phyloP scores from a whole-genome alignment of 2,797 vertebrate genomes.

The Hypotaenidia philippensis region DNA sequence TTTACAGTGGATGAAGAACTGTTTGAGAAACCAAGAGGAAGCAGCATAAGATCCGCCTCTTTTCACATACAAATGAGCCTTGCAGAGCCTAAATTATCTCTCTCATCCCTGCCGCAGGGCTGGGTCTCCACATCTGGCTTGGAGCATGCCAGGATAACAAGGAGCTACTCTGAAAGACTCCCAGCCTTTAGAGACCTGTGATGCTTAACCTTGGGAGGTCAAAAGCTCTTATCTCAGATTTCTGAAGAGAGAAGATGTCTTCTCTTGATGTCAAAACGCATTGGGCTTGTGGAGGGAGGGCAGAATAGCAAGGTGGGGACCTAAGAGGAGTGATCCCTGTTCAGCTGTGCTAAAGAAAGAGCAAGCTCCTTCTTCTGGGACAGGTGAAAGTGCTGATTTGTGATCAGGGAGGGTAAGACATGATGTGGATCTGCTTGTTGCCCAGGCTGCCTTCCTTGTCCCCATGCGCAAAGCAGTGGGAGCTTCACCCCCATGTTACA shows the following conservation, averaged over 20 bases:
- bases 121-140: conserved; percentile 56
- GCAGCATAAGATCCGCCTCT: conserved; percentile 32
- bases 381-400: neutral
- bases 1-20: conserved; percentile 32
- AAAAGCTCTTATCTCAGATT: conserved; percentile 34
- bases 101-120: conserved; percentile 36
- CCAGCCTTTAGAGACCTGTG: neutral
- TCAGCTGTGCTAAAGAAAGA: neutral
- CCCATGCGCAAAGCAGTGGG: rapidly evolving
- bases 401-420: neutral
- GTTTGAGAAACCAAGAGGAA: conserved; percentile 53
- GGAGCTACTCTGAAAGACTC: conserved; percentile 13
- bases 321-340: neutral
- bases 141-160: neutral
- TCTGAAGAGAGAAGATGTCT: conserved; percentile 14
- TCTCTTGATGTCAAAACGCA: neutral
- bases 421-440: neutral
- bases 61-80: conserved; percentile 64
- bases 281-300: neutral
- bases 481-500: neutral
- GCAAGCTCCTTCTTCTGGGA: neutral
- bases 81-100: conserved; percentile 46
- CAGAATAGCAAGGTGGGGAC: neutral
- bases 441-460: neutral
- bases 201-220: conserved; percentile 50